Base-by-base conservation (phyloP, 2,888 invertebrate species). In the Syritta pipiens region DNA sequence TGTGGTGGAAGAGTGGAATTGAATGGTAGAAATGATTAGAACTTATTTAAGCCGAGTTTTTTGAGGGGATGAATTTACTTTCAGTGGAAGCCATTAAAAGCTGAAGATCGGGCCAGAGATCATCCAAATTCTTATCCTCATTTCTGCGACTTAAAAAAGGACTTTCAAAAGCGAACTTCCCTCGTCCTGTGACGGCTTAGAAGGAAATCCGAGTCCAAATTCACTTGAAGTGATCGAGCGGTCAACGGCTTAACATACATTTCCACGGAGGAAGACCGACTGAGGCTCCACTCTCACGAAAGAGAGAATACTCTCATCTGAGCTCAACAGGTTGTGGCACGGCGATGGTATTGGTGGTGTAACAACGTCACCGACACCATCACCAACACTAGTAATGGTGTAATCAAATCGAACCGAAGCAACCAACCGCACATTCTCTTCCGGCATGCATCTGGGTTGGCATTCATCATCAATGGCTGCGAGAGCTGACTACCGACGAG, bases 241-340 rank as follows among this genome's bases (percentile, higher is more conserved):
- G 88, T 88, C 88, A 88, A 86, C 86, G 88, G 87, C 88, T 88
- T 88, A 88, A 85, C 88, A 88, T 85, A 88, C 86, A 88, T 88
- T 86, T 85, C 14, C 42, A 19, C 32, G 32, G 37, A 49, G 14
- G 9, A 37, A 5, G 4, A n/a, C n/a, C n/a, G n/a, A n/a, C n/a
- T n/a, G n/a, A 30, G 26, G 46, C 26, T 40, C 14, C 6, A 26
- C 71, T 77, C 77, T 77, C 76, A 69, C 76, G 62, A 53, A 24
- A 10, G 9, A 28, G 17, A 12, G 14, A 40, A 22, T 14, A 30
- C 49, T 59, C 19, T 35, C 24, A 4, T 14, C 9, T 17, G 2
- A 40, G 2, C n/a, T 40, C 46, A 71, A 60, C 71, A 77, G 77
- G 77, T 77, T 72, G 71, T 42, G 14, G n/a, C 7, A 24, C 6